A percentile compares a stretch with the other conserved stretches of the same genome.
Evolutionary conservation across 2,888 invertebrate species (phyloP).

Genomic region (Nezara viridula): DNA sequence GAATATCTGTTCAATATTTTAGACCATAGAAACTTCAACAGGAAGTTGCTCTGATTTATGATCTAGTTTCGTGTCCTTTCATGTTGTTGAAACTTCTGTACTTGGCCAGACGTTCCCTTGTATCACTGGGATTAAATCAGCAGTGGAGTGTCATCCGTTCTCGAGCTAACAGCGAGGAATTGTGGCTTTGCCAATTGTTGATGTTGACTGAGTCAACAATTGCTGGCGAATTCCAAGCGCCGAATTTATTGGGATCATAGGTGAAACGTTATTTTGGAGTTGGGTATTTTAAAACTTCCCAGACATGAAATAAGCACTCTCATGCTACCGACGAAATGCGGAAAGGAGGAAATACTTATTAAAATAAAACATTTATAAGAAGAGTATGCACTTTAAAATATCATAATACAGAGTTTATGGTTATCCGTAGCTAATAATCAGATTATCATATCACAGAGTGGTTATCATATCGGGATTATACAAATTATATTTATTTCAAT

Average conservation of each 20-base stretch:
- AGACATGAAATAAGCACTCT: not conserved
- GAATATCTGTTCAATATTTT: not conserved
- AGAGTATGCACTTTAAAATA: too few species aligned
- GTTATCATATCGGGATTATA: too few species aligned
- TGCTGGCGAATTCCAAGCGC: not conserved
- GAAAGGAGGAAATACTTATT: too few species aligned
- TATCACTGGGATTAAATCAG: not conserved
- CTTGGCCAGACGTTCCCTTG: not conserved
- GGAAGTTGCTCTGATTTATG: not conserved
- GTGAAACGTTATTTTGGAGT: not conserved
- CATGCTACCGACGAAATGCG: not conserved
- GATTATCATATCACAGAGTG: too few species aligned
- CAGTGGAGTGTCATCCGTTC: not conserved
- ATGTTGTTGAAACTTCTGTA: not conserved
- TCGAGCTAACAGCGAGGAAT: not conserved
- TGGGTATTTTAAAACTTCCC: not conserved
- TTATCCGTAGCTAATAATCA: too few species aligned
- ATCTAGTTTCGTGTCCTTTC: not conserved
- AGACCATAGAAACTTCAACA: not conserved
- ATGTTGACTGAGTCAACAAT: not conserved
- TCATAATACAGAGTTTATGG: too few species aligned
- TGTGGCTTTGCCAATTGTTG: conserved; percentile 24
- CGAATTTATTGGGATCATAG: not conserved
- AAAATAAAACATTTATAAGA: too few species aligned
- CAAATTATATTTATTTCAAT: too few species aligned